Evolutionary conservation across 2,797 vertebrate species (phyloP), one percentile per base, ranked within the genome.

Genomic region (Lithobates pipiens): DNA sequence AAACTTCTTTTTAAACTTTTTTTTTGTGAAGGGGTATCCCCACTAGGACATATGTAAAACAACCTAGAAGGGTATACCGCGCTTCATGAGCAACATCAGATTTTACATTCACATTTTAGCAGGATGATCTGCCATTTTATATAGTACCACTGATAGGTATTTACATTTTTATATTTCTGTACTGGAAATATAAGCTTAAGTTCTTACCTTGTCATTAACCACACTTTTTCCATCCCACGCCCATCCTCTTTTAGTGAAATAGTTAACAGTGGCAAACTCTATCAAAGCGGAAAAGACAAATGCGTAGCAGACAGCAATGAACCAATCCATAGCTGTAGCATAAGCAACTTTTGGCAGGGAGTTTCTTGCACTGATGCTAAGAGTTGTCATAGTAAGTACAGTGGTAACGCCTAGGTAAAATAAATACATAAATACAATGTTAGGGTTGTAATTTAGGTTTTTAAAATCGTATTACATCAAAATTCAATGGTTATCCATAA

Each of bases 281-380:
- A 99, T 99, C 90, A 99, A 92, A 75, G 98, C 98, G 9, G 98
- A 99, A 93, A 99, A 99, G 83, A 99, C 98, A 84, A 99, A 99
- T 3, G 98, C 98, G 10, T 99, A 99, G 89, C 98, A 99, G 79
- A 99, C 98, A 1, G 98, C 98, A 69, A 99, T 99, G 91, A 99
- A 99, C 98, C 98, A 99, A 94, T 99, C 98, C 98, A 99, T 99
- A 91, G 98, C 98, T 2, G 98, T 99, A 85, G 98, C 98, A 80
- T 99, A 99, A 79, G 98, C 98, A 13, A 99, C 98, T 94, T 99
- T 99, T 34, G 98, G 98, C n/a, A 99, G 95, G 10, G 98, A 99
- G 92, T 99, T 99, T 88, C 98, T 95, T 10, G 98, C 98, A 72
- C 98, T 99, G 90, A 99, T 99, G 86, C 98, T 99, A 71, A 99